Percentiles rank a stretch among this genome's conserved stretches.
Conservation (phyloP, 2,113 vertebrate genomes). For the Pungitius pungitius region DNA sequence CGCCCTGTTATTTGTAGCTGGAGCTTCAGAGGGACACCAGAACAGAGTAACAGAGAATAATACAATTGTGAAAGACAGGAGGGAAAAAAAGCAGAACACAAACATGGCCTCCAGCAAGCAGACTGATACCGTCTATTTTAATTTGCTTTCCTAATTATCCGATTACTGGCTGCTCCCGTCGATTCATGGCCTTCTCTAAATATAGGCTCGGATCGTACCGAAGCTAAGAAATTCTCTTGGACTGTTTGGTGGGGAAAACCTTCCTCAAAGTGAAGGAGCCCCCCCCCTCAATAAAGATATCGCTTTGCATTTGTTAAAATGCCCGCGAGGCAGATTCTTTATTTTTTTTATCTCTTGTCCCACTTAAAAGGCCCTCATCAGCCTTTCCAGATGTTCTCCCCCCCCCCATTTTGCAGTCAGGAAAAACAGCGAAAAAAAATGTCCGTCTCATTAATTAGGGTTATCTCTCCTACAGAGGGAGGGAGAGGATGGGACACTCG, state of each 20-base stretch:
- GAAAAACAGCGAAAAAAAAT: constrained; percentile 56
- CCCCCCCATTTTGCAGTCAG: constrained; percentile 56
- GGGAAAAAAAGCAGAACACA: constrained; percentile 1
- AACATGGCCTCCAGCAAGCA: constrained; percentile 65
- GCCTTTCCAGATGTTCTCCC: constrained; percentile 73
- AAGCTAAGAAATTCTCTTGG: constrained; percentile 71
- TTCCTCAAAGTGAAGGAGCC: constrained; percentile 32
- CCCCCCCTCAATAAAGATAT: constrained; percentile 35
- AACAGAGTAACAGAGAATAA: constrained; percentile 37
- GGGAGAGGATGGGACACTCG: constrained; percentile 25
- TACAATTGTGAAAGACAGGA: constrained; percentile 18
- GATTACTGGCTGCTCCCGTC: constrained; percentile 70
- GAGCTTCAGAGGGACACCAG: constrained; percentile 37
- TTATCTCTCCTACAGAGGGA: constrained; percentile 45
- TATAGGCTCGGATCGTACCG: constrained; percentile 62
- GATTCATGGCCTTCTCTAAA: constrained; percentile 69
- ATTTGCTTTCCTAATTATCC: constrained; percentile 81
- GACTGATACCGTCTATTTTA: constrained; percentile 77
- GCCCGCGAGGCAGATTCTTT: constrained; percentile 59
- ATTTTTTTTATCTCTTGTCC: constrained; percentile 56
- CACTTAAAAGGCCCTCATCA: constrained; percentile 66
- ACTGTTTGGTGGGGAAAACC: constrained; percentile 69
- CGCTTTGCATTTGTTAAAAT: constrained; percentile 54
- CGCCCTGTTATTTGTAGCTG: constrained; percentile 47
- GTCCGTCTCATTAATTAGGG: constrained; percentile 70